phyloP scores from a whole-genome alignment of 2,113 vertebrate genomes.

The Phyllostomus hastatus region DNA sequence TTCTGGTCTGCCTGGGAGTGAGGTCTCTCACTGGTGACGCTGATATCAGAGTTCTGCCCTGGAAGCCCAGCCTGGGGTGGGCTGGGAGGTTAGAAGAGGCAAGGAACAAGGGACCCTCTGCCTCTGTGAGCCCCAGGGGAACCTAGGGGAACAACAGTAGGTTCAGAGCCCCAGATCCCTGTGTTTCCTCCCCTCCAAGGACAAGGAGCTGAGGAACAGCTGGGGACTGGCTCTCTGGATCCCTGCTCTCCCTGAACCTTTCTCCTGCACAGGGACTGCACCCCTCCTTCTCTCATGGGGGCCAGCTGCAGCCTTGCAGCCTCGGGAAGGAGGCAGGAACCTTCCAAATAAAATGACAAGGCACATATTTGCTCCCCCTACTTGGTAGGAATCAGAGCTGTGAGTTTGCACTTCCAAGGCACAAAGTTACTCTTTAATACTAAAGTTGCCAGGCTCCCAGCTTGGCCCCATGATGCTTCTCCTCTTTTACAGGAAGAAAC shows the following conservation, averaged over 20 bases:
- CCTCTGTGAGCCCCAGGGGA: background rate
- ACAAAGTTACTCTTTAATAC: constrained; percentile 76
- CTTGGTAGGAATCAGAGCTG: constrained; percentile 78
- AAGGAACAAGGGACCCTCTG: background rate
- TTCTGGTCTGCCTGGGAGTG: background rate
- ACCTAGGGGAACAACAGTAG: background rate
- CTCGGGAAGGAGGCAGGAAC: background rate
- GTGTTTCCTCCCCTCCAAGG: background rate
- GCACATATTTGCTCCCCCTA: constrained; percentile 79
- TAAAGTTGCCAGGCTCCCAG: constrained; percentile 75
- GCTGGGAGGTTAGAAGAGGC: background rate
- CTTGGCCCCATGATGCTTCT: constrained; percentile 3
- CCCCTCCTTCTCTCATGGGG: background rate
- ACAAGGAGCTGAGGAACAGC: background rate
- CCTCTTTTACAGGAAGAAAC: background rate
- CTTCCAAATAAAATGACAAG: constrained; percentile 75
- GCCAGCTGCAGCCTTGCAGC: background rate
- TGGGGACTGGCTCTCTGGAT: background rate
- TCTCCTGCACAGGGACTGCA: background rate
- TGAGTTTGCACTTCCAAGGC: constrained; percentile 79
- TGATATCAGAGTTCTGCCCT: background rate
- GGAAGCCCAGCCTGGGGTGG: background rate
- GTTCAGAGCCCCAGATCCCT: background rate
- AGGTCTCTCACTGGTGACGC: background rate
- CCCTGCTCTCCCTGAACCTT: constrained; percentile 47